phyloP scores from a whole-genome alignment of 1,140 invertebrate species.

The Chymomyza costata region DNA sequence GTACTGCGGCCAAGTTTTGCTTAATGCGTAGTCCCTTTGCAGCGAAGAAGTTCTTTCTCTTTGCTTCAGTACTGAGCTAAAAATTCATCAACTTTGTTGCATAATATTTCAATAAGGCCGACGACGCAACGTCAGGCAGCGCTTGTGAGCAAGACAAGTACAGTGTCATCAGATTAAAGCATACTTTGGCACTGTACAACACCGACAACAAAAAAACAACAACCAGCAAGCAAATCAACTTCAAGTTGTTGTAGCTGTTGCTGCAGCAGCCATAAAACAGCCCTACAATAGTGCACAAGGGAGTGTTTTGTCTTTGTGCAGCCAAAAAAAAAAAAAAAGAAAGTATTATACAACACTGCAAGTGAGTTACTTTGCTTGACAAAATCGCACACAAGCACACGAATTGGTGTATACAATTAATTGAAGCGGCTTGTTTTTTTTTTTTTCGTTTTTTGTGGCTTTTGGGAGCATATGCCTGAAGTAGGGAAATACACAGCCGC shows the following conservation, averaged over 20 bases:
- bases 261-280: too few relatives aligned
- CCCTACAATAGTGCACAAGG: conserved; percentile 60
- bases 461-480: too few relatives aligned
- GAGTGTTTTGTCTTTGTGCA: conserved; percentile 46
- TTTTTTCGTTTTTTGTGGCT: too few relatives aligned
- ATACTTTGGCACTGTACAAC: conserved; percentile 45
- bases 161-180: conserved; percentile 67
- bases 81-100: conserved; percentile 74
- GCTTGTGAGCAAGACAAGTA: background rate
- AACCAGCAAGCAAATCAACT: conserved; percentile 22
- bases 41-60: conserved; percentile 46
- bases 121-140: background rate
- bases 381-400: too few relatives aligned
- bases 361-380: too few relatives aligned
- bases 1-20: conserved; percentile 42
- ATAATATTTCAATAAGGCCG: conserved; percentile 71
- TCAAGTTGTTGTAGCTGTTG: background rate
- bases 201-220: conserved; percentile 9
- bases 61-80: conserved; percentile 52
- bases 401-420: too few relatives aligned
- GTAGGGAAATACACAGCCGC: too few relatives aligned
- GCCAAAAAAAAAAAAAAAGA: conserved; percentile 30
- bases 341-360: too few relatives aligned
- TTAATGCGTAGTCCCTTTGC: conserved; percentile 62
- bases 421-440: too few relatives aligned